Percentiles rank a stretch among this genome's conserved stretches.
Conservation (phyloP, 2,888 invertebrate species). For the Chloroclysta siterata region DNA sequence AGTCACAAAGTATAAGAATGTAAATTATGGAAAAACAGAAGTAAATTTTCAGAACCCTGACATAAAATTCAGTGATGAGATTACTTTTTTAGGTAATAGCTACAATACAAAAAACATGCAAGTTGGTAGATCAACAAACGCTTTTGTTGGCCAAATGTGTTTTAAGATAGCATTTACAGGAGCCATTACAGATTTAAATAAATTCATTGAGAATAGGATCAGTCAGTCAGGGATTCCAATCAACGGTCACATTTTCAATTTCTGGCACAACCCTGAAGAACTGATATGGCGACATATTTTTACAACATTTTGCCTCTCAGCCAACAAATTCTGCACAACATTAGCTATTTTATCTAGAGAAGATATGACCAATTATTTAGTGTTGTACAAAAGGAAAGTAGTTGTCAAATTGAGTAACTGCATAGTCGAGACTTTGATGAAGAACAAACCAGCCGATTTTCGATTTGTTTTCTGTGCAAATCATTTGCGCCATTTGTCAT, state of each 20-base stretch:
- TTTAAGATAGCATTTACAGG: constrained; percentile 75
- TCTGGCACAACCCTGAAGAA: constrained; percentile 66
- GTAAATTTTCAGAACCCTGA: constrained; percentile 66
- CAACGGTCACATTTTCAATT: constrained; percentile 74
- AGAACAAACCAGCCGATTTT: constrained; percentile 57
- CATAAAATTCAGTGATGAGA: constrained; percentile 60
- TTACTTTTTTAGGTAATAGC: constrained; percentile 72
- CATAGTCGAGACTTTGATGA: constrained; percentile 64
- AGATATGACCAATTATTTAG: constrained; percentile 61
- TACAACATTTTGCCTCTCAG: constrained; percentile 74
- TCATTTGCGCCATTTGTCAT: constrained; percentile 75
- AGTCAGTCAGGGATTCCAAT: constrained; percentile 76
- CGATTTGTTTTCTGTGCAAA: constrained; percentile 75
- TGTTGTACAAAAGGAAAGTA: constrained; percentile 72
- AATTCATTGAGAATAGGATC: constrained; percentile 74
- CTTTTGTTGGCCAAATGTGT: constrained; percentile 75
- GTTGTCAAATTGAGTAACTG: constrained; percentile 70
- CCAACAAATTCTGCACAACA: constrained; percentile 80
- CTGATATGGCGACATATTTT: constrained; percentile 74
- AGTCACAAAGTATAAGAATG: constrained; percentile 70
- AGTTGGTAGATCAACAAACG: constrained; percentile 69
- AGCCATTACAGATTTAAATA: constrained; percentile 60
- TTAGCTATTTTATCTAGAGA: constrained; percentile 66
- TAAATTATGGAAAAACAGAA: constrained; percentile 74
- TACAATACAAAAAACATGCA: constrained; percentile 69